Base-by-base conservation (phyloP, 2,113 vertebrate species). In the Psittacara wagleri region DNA sequence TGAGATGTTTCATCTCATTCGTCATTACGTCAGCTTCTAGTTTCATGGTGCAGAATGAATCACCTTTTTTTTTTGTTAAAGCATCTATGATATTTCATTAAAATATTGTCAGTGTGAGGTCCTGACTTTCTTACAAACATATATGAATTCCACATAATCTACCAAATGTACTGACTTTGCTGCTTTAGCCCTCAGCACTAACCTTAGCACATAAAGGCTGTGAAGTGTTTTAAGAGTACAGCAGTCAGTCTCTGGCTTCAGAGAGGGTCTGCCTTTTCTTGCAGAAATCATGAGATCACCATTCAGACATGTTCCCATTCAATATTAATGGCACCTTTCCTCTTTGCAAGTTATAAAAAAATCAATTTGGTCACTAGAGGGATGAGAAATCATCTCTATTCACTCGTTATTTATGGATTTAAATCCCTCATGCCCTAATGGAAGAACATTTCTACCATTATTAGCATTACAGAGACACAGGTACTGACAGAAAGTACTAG, bases 391-490 rank as follows among this genome's bases (percentile, higher is more conserved):
- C 2, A 4, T 92, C 93, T 93, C 86, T 73, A 49, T 86, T 86
- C 76, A 79, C 57, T 89, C 24, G 46, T 61, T 94, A 88, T 90
- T 96, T 96, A 92, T 91, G 95, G 83, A 76, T 93, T 92, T 84
- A 69, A 86, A 82, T 82, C 66, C 43, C 35, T 94, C 49, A 41
- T 52, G 48, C 19, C n/a, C 31, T 81, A 92, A 84, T 76, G 73
- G 88, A 94, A 57, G 39, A 92, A 84, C n/a, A 73, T 75, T 88
- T 57, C 17, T 78, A 37, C 31, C 70, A 57, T 64, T 88, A 93
- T 81, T 94, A 96, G 25, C 33, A 69, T 81, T 88, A 93, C 61
- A 92, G 72, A 91, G 73, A 86, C 57, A 91, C 3, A 31, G 29
- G 7, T 24, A 61, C 57, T 62, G 43, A 75, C 64, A 70, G 37